Evolutionary conservation across 2,888 invertebrate species (phyloP).

Genomic region (Acleris sparsana): DNA sequence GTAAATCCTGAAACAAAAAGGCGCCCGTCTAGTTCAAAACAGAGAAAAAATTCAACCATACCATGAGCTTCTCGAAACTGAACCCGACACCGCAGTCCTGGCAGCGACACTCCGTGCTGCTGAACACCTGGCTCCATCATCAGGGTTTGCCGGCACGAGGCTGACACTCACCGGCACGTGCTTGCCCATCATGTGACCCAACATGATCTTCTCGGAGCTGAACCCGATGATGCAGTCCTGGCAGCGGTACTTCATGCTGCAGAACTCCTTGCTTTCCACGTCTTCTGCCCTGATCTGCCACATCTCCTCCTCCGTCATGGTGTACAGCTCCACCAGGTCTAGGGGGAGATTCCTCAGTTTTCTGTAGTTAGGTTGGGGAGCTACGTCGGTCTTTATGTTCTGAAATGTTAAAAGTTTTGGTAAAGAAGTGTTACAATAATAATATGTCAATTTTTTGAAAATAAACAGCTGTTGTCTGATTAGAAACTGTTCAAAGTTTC

Average conservation of each 20-base stretch:
- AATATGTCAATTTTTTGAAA: too few relatives aligned
- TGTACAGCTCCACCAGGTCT: slow-evolving; percentile 59
- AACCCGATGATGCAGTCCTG: slow-evolving; percentile 60
- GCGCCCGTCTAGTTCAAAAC: too few relatives aligned
- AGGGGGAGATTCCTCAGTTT: slow-evolving; percentile 65
- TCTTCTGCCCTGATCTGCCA: slow-evolving; percentile 56
- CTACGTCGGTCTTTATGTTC: slow-evolving; percentile 1
- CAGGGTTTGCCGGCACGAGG: too few relatives aligned
- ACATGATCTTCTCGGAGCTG: slow-evolving; percentile 59
- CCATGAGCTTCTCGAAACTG: too few relatives aligned
- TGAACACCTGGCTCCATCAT: too few relatives aligned
- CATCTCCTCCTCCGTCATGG: slow-evolving; percentile 67
- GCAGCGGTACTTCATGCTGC: slow-evolving; percentile 57
- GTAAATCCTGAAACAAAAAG: too few relatives aligned
- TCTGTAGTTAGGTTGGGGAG: slow-evolving; percentile 36
- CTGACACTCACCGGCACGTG: slow-evolving; percentile 55
- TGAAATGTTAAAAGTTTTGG: not conserved
- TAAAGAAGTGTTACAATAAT: too few relatives aligned
- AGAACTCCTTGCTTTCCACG: slow-evolving; percentile 54
- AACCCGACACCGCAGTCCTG: too few relatives aligned
- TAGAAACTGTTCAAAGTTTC: too few relatives aligned
- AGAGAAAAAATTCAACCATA: too few relatives aligned
- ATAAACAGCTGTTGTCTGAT: too few relatives aligned
- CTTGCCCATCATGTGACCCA: slow-evolving; percentile 60
- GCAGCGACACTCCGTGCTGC: too few relatives aligned